These are phyloP conservation scores for Lophura swinhoii DNA, from an alignment of 2,797 vertebrate genomes.

Conservation along the genomic window DNA sequence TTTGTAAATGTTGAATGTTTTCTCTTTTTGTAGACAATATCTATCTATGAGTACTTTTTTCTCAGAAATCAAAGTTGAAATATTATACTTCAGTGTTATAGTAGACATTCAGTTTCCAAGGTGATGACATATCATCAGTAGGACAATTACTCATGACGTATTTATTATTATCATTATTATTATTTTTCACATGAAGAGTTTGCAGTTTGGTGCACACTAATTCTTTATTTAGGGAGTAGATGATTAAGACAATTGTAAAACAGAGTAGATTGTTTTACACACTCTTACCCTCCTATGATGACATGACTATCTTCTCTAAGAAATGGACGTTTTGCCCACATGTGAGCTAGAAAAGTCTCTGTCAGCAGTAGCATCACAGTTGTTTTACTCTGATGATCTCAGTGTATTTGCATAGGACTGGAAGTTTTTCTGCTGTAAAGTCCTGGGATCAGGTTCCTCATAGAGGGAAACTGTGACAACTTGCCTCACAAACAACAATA, in stretches of 20 bases:
- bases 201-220: background rate
- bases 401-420: background rate
- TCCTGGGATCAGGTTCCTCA: background rate
- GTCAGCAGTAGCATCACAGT: background rate
- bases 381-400: background rate
- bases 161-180: background rate
- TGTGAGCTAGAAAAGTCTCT: background rate
- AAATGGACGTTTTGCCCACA: background rate
- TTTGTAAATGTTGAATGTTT: background rate
- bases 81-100: background rate
- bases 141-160: background rate
- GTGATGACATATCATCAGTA: background rate
- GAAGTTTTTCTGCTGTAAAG: background rate
- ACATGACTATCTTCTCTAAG: background rate
- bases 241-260: fast-evolving
- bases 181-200: fast-evolving
- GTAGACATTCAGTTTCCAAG: background rate
- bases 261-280: background rate
- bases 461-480: background rate
- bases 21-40: background rate
- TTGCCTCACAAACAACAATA: background rate
- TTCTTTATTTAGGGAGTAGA: background rate
- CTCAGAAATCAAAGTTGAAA: background rate
- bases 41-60: background rate
- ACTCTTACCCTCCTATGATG: background rate